These are phyloP conservation scores for Atopsyche davidsoni DNA, from an alignment of 1,140 invertebrate species.

Conservation along the genomic window DNA sequence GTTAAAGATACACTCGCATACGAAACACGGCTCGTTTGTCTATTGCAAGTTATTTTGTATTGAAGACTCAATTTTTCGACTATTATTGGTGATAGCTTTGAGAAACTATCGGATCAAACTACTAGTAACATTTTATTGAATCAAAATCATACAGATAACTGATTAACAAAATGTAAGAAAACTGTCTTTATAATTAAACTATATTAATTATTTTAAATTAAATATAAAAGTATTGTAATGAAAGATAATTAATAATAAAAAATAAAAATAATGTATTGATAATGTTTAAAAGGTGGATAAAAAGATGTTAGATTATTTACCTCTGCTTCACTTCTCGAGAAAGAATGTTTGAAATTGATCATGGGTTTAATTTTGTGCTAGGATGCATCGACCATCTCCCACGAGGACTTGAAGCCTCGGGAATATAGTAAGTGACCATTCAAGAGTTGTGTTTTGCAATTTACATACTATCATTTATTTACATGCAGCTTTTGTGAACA, in stretches of 20 bases:
- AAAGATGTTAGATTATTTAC: constrained; percentile 25
- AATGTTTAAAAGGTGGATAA: constrained; percentile 29
- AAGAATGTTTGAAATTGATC: no score
- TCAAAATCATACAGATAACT: constrained; percentile 16
- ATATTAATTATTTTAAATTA: constrained; percentile 29
- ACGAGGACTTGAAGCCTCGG: no score
- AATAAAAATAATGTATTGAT: constrained; percentile 29
- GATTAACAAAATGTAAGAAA: constrained; percentile 20
- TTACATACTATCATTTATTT: no score
- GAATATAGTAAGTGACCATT: no score
- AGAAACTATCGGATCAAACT: constrained; percentile 27
- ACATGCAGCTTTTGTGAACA: no score
- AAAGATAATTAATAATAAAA: constrained; percentile 30
- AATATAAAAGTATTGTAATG: constrained; percentile 30
- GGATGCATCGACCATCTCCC: no score
- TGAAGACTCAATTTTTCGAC: constrained; percentile 21
- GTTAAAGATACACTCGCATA: no score
- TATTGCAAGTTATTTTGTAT: no score
- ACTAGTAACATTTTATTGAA: constrained; percentile 21
- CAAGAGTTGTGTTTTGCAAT: no score
- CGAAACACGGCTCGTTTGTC: no score
- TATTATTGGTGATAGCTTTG: constrained; percentile 18
- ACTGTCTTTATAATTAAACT: constrained; percentile 27
- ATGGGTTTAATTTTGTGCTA: no score
- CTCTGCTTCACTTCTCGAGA: constrained; percentile 12